Evolutionary conservation across 2,797 vertebrate species (phyloP), one percentile per base, ranked within the genome.

Genomic region (Taenioides sp.): DNA sequence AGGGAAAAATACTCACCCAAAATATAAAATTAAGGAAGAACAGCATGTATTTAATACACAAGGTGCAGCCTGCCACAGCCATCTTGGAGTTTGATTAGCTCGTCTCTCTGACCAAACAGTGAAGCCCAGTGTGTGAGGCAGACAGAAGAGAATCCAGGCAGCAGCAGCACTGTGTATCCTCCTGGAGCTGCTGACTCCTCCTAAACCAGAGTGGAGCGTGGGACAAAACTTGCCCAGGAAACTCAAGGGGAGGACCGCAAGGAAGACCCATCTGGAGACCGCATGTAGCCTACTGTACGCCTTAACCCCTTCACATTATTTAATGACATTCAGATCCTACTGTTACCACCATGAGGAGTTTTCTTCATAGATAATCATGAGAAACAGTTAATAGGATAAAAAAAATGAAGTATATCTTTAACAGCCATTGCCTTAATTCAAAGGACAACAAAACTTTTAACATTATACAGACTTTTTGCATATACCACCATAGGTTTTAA

Each of bases 21-120:
- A 98, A 98, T 89, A 98, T 93, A 88, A 97, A 98, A 88, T 92
- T 92, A 86, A 92, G 90, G 83, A 92, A 90, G 84, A 92, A 92
- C 79, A 92, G 80, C 89, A 91, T 92, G 23, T 91, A 92, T 90
- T 92, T 92, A 58, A 92, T 92, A 79, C 91, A 92, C 80, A 77
- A 88, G 5, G 90, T 92, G 79, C 89, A 92, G 80, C 91, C 91
- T 1, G 88, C 81, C 70, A 92, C 78, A 82, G 86, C 88, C 90
- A 93, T 92, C 78, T 71, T 81, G 73, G 37, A 47, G 47, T 80
- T 62, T 73, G 71, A 12, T 80, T 74, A 78, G 77, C 59, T 86
- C n/a, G 73, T 84, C 69, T 70, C 71, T 68, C 72, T 64, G 43
- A 60, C 34, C 31, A 67, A 71, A 78, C n/a, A 69, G 54, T 78